phyloP scores from a whole-genome alignment of 2,888 invertebrate species.

The Callyntrura sp. region DNA sequence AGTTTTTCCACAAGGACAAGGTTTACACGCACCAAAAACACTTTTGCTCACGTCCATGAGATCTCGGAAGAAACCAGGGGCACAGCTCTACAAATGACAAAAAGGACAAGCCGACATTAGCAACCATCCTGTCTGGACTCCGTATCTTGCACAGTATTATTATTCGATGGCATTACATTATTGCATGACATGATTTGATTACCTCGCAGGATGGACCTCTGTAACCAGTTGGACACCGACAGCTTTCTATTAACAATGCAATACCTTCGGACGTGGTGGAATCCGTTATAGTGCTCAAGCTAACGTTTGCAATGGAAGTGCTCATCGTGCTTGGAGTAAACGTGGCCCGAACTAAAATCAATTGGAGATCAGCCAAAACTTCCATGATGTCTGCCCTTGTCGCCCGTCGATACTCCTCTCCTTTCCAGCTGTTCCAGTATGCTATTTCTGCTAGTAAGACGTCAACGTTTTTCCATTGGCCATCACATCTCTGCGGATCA shows the following conservation, averaged over 20 bases:
- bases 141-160: too few relatives aligned
- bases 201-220: conserved; percentile 78
- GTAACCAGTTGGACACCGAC: conserved; percentile 78
- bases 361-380: conserved; percentile 78
- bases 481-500: conserved; percentile 58
- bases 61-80: conserved; percentile 80
- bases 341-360: conserved; percentile 78
- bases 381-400: conserved; percentile 78
- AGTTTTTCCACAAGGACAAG: conserved; percentile 80
- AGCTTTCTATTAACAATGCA: conserved; percentile 67
- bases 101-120: too few relatives aligned
- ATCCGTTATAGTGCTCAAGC: conserved; percentile 72
- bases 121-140: too few relatives aligned
- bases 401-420: conserved; percentile 70
- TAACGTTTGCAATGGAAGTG: conserved; percentile 68
- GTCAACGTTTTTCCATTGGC: conserved; percentile 47
- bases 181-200: too few relatives aligned
- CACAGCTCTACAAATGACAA: conserved; percentile 80
- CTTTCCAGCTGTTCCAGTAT: conserved; percentile 75
- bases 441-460: conserved; percentile 74
- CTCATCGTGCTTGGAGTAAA: conserved; percentile 70
- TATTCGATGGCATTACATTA: too few relatives aligned
- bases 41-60: conserved; percentile 74
- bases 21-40: conserved; percentile 81
- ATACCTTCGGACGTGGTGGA: conserved; percentile 23